These are phyloP conservation scores for Linepithema humile DNA, from an alignment of 1,140 invertebrate genomes.

Conservation along the genomic window DNA sequence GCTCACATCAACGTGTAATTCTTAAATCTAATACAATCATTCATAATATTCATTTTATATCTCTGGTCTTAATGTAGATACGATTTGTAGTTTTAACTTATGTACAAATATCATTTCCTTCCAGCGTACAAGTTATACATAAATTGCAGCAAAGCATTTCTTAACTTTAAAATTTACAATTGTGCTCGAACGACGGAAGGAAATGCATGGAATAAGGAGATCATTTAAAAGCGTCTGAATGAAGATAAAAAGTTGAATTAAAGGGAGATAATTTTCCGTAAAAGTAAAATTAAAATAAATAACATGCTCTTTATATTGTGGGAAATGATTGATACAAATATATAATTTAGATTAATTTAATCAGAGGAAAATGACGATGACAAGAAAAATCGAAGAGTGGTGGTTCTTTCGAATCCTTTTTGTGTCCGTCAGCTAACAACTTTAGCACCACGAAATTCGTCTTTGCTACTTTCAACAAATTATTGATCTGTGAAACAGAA, in stretches of 20 bases:
- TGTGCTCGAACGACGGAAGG: conserved; percentile 26
- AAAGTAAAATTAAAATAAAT: conserved; percentile 68
- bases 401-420: conserved; percentile 91
- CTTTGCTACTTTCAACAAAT: conserved; percentile 94
- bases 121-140: conserved; percentile 54
- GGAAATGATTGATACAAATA: conserved; percentile 36
- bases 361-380: conserved; percentile 96
- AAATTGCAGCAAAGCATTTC: conserved; percentile 58
- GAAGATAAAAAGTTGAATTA: conserved; percentile 35
- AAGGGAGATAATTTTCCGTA: conserved; percentile 40
- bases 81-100: conserved; percentile 42
- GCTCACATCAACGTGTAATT: conserved; percentile 55
- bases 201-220: conserved; percentile 18
- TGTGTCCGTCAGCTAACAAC: conserved; percentile 95
- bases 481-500: conserved; percentile 88
- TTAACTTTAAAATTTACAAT: conserved; percentile 2
- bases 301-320: conserved; percentile 56
- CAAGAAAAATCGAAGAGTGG: conserved; percentile 96
- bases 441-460: conserved; percentile 98
- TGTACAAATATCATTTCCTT: conserved; percentile 63
- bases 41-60: conserved; percentile 45
- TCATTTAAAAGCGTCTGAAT: conserved; percentile 18
- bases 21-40: conserved; percentile 58
- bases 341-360: conserved; percentile 87
- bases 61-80: conserved; percentile 52